A percentile compares a stretch with the other conserved stretches of the same genome.
Evolutionary conservation across 2,113 vertebrate genomes (phyloP).

Genomic region (Motacilla alba): DNA sequence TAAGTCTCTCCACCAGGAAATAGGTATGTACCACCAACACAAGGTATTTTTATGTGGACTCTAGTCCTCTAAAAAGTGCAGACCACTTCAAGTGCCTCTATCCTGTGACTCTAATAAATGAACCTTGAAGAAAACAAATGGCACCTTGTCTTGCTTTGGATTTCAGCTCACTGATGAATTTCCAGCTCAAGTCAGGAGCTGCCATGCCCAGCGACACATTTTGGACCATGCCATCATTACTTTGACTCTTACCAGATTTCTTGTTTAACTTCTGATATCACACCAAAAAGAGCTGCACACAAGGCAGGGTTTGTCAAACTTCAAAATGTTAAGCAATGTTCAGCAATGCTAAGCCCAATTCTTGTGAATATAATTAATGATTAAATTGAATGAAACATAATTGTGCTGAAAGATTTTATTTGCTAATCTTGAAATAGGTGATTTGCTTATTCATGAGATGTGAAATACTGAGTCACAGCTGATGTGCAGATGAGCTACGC

Average conservation of each 20-base stretch:
- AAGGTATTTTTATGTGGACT: neutral
- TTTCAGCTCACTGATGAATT: neutral
- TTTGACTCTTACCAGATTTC: neutral
- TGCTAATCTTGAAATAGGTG: neutral
- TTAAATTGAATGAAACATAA: neutral
- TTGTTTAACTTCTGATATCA: neutral
- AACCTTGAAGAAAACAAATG: neutral
- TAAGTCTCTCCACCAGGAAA: neutral
- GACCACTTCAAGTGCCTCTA: neutral
- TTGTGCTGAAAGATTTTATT: slow-evolving; percentile 1
- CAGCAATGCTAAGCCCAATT: neutral
- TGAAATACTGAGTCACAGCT: neutral
- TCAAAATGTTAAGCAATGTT: neutral
- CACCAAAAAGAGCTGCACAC: neutral
- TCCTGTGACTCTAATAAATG: neutral
- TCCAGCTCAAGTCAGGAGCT: neutral
- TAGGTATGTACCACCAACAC: neutral
- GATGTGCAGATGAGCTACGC: neutral
- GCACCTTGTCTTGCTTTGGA: neutral
- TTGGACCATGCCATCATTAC: neutral
- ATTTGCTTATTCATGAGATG: neutral
- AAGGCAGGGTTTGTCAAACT: neutral
- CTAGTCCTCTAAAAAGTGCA: neutral
- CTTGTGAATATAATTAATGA: neutral
- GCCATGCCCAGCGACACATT: neutral